Evolutionary conservation across 2,113 vertebrate genomes (phyloP).

Genomic region (Murina feae): DNA sequence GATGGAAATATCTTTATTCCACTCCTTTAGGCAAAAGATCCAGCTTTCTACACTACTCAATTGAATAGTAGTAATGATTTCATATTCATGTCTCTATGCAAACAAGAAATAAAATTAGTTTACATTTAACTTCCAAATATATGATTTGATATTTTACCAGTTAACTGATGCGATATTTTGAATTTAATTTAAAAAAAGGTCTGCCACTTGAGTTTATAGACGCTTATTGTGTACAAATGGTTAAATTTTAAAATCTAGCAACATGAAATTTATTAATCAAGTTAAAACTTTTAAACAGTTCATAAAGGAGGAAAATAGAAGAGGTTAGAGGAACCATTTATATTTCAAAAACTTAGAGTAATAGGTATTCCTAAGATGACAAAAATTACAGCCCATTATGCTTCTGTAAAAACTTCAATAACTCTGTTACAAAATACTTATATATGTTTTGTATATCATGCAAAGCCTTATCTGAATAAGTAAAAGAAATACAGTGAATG

Average conservation of each 20-base stretch:
- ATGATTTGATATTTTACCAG: not conserved
- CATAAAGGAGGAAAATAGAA: not conserved
- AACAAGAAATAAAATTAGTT: slow-evolving; percentile 22
- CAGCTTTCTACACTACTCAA: not conserved
- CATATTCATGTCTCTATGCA: not conserved
- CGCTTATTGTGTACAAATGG: too few species aligned
- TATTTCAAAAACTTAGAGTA: not conserved
- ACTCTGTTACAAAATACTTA: not conserved
- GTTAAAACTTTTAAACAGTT: not conserved
- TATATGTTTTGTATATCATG: not conserved
- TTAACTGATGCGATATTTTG: too few species aligned
- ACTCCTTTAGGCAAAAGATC: not conserved
- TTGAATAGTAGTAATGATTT: not conserved
- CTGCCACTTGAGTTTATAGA: too few species aligned
- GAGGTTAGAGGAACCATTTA: not conserved
- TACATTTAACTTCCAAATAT: not conserved
- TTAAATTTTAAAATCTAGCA: not conserved
- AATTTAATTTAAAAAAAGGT: too few species aligned
- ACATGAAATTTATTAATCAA: not conserved
- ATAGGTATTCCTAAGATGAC: not conserved
- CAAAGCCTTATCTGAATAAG: not conserved
- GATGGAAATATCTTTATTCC: not conserved
- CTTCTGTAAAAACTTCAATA: not conserved
- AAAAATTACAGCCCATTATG: not conserved
- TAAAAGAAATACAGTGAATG: not conserved